Evolutionary conservation across 1,140 invertebrate species (phyloP).

Genomic region (Papilio machaon): DNA sequence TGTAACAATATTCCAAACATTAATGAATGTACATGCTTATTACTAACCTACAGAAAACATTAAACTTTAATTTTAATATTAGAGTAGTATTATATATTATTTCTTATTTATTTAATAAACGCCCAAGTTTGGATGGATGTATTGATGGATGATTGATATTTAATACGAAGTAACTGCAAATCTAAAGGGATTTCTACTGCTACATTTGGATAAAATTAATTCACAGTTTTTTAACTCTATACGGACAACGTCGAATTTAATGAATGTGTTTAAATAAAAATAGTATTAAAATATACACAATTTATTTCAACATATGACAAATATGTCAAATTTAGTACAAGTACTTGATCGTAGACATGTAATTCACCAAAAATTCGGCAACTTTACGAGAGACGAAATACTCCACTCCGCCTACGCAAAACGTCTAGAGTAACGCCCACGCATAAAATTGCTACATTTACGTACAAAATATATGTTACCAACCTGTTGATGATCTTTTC

Average conservation of each 20-base stretch:
- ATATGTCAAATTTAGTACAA: not conserved
- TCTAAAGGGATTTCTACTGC: too few species aligned
- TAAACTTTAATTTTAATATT: not conserved
- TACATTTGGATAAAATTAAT: too few species aligned
- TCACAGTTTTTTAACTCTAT: too few species aligned
- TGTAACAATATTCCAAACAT: slow-evolving; percentile 38
- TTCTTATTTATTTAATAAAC: not conserved
- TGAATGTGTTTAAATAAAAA: not conserved
- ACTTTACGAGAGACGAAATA: slow-evolving; percentile 59
- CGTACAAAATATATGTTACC: slow-evolving; percentile 55
- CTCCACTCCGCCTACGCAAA: slow-evolving; percentile 65
- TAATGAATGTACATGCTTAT: slow-evolving; percentile 30
- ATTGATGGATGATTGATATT: too few species aligned
- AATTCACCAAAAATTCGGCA: slow-evolving; percentile 46
- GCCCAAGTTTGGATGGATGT: too few species aligned
- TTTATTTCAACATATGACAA: not conserved
- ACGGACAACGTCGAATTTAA: too few species aligned
- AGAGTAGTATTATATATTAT: not conserved
- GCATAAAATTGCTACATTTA: slow-evolving; percentile 45
- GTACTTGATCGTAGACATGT: not conserved
- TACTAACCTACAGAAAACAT: not conserved
- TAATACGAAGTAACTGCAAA: too few species aligned
- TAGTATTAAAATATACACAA: not conserved
- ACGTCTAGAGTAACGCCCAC: slow-evolving; percentile 74
- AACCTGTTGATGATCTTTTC: slow-evolving; percentile 68